Base-by-base conservation (phyloP, 2,888 invertebrate genomes). In the Litoditis marina region DNA sequence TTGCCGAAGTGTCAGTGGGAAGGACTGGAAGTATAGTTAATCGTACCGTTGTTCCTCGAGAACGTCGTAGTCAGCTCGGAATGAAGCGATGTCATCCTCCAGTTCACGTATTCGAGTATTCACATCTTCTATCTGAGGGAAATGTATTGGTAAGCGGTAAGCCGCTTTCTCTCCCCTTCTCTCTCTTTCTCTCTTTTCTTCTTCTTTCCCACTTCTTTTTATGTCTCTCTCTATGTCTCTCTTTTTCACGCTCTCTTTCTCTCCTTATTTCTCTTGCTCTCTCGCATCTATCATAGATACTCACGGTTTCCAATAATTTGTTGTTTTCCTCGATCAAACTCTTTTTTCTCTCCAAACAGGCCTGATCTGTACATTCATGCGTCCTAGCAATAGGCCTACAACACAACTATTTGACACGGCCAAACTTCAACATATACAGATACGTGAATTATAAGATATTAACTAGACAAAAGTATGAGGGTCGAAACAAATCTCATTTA, bases 251-350 rank as follows among this genome's bases (percentile, higher is more conserved):
- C 39, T n/a, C n/a, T n/a, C 11, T 39, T 13, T 39, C 11, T n/a
- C n/a, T 39, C n/a, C 39, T 39, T 19, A 19, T 19, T 13, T 8
- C 11, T 47, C 8, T 19, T 47, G 19, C 36, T 8, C 16, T 19
- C 6, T n/a, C 11, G n/a, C 39, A 13, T 13, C 39, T 13, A 39
- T 39, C 11, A 13, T 13, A 39, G n/a, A 16, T 13, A n/a, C 27
- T 47, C 30, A 77, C 76, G 44, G 64, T 73, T 46, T 78, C 72
- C 0, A 73, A 56, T 7, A 80, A 62, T 25, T 65, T 55, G 11
- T 76, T 69, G 55, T 78, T 77, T 58, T 80, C 79, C 47, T 76
- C 76, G 31, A 70, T 70, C 57, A 79, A 66, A 19, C 62, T 50
- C 27, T 71, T 66, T 30, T 74, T 74, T 2, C 73, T 54, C 36